Base-by-base conservation (phyloP, 2,888 invertebrate genomes). In the Pristionchus arcanus region DNA sequence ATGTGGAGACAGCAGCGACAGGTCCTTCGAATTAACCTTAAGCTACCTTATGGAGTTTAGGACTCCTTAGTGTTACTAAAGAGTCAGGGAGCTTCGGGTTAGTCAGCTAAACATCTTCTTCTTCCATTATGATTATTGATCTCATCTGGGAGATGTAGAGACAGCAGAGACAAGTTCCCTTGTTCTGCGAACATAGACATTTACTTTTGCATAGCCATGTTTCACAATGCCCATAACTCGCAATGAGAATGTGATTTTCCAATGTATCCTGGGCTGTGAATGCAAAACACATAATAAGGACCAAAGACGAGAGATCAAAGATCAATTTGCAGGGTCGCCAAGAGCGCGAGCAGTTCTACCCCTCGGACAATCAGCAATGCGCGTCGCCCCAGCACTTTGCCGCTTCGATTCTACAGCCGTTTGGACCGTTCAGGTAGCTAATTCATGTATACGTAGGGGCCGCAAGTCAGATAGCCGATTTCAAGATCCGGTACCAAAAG, bases 41-140 rank as follows among this genome's bases (percentile, higher is more conserved):
- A 42, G 42, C 42, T 3, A 42, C 42, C 42, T 49, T 49, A 49
- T 11, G 42, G 11, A 13, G 42, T 0, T 3, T 49, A 7, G 42
- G 42, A 13, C 11, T 49, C 3, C 42, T 7, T 49, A 49, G n/a
- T n/a, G n/a, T n/a, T n/a, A n/a, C n/a, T n/a, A n/a, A 9, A 49
- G 42, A 9, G 11, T 49, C 13, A 49, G 42, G 5, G 42, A 11
- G 11, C 42, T 49, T 49, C 9, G 7, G 9, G 42, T 49, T 7
- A 49, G 11, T 13, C 3, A 49, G 42, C 42, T n/a, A n/a, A n/a
- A n/a, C n/a, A 90, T 94, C 21, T 95, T 95, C 92, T 95, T 93
- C 92, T 90, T 95, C n/a, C 95, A 95, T 87, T 95, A 95, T 90
- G 90, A 95, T 95, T 90, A 93, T 95, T 42, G 95, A 95, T 91